phyloP scores from a whole-genome alignment of 2,797 vertebrate species.

The Ateles fusciceps region DNA sequence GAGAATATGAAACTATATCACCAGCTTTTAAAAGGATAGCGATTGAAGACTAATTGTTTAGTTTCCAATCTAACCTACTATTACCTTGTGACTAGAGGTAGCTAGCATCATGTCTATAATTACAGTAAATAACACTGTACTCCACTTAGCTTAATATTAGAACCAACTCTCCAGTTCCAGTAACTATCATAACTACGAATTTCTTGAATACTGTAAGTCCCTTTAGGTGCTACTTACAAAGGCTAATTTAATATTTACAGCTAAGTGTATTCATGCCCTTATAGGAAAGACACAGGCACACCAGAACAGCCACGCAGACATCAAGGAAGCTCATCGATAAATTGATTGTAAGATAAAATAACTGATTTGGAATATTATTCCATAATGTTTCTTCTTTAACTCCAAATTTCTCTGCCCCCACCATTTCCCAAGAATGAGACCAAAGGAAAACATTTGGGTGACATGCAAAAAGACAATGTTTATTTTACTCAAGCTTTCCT shows the following conservation, averaged over 20 bases:
- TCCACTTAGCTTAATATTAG: background rate
- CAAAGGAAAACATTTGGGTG: constrained; percentile 42
- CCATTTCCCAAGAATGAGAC: constrained; percentile 39
- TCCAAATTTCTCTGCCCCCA: background rate
- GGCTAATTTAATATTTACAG: background rate
- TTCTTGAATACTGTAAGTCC: background rate
- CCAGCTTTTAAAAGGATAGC: background rate
- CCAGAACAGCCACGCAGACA: background rate
- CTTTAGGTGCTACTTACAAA: constrained; percentile 4
- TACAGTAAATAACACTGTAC: background rate
- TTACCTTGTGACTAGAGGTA: background rate
- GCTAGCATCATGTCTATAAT: background rate
- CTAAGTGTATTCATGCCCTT: background rate
- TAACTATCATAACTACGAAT: background rate
- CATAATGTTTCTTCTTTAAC: constrained; percentile 38
- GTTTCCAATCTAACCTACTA: background rate
- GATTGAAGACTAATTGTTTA: constrained; percentile 33
- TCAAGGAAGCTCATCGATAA: background rate
- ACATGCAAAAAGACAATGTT: constrained; percentile 69
- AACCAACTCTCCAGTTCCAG: constrained; percentile 2
- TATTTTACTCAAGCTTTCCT: constrained; percentile 69
- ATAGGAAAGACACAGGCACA: background rate
- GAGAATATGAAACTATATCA: constrained; percentile 11
- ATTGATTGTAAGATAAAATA: background rate
- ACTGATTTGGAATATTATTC: background rate